Evolutionary conservation across 2,888 invertebrate species (phyloP).

Genomic region (Empis stercorea): DNA sequence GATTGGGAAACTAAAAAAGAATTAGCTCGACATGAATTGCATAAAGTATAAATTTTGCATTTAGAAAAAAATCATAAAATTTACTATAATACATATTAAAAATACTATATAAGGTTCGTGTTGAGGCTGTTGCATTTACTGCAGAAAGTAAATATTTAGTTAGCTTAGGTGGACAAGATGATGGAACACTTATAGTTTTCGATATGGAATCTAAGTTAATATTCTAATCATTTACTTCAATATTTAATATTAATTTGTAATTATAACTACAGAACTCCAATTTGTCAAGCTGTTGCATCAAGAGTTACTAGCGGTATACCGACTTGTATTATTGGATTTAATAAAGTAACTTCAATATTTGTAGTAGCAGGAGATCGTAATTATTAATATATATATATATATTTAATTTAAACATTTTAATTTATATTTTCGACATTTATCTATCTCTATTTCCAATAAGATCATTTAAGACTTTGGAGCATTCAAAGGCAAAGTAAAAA

Average conservation of each 20-base stretch:
- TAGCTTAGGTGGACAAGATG: conserved; percentile 81
- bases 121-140: conserved; percentile 75
- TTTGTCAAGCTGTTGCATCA: conserved; percentile 46
- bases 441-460: too few relatives aligned
- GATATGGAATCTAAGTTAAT: conserved; percentile 46
- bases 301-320: conserved; percentile 63
- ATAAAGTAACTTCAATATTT: conserved; percentile 50
- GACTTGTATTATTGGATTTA: conserved; percentile 41
- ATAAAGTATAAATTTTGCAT: conserved; percentile 49
- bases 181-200: conserved; percentile 78
- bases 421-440: too few relatives aligned
- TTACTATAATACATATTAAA: not conserved
- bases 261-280: conserved; percentile 37
- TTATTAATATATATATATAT: conserved; percentile 14
- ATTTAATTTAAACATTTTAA: not conserved
- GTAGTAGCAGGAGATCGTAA: conserved; percentile 59
- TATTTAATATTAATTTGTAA: not conserved
- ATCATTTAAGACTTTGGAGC: conserved; percentile 62
- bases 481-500: conserved; percentile 55
- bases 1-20: conserved; percentile 53
- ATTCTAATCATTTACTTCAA: not conserved
- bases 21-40: conserved; percentile 62
- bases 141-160: conserved; percentile 67
- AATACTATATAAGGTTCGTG: conserved; percentile 44
- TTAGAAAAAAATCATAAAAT: not conserved